A percentile compares a stretch with the other conserved stretches of the same genome.
These are phyloP conservation scores for Caenorhabditis brenneri DNA, from an alignment of 1,140 invertebrate genomes.

Conservation along the genomic window DNA sequence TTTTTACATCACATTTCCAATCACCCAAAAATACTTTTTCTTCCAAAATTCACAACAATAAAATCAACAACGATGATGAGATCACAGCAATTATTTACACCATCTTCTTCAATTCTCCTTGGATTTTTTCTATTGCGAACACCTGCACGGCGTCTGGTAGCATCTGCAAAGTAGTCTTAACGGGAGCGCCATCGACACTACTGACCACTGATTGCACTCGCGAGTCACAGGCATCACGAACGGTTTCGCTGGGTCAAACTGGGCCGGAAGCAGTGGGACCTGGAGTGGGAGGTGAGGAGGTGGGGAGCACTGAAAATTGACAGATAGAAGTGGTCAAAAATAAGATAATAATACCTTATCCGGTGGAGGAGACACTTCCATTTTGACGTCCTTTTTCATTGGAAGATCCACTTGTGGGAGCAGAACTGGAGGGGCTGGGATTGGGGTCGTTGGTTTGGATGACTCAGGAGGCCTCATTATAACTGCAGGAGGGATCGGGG, in stretches of 20 bases:
- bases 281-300: constrained; percentile 6
- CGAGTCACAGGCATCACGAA: not conserved
- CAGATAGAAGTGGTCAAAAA: not conserved
- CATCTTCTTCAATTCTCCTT: no score
- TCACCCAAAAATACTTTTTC: no score
- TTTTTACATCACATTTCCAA: no score
- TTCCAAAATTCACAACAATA: no score
- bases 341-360: not conserved
- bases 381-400: not conserved
- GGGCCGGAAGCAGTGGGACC: not conserved
- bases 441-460: not conserved
- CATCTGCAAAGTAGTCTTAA: not conserved
- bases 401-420: not conserved
- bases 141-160: not conserved
- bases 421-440: not conserved
- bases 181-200: constrained; percentile 2
- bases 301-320: not conserved
- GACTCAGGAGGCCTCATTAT: not conserved
- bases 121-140: not conserved
- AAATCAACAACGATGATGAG: no score
- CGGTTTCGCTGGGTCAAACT: not conserved
- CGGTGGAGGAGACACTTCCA: not conserved
- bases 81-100: no score
- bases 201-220: constrained; percentile 11
- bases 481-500: not conserved